Evolutionary conservation across 2,888 invertebrate species (phyloP), one percentile per base, ranked within the genome.

Genomic region (Drosophila anceps): DNA sequence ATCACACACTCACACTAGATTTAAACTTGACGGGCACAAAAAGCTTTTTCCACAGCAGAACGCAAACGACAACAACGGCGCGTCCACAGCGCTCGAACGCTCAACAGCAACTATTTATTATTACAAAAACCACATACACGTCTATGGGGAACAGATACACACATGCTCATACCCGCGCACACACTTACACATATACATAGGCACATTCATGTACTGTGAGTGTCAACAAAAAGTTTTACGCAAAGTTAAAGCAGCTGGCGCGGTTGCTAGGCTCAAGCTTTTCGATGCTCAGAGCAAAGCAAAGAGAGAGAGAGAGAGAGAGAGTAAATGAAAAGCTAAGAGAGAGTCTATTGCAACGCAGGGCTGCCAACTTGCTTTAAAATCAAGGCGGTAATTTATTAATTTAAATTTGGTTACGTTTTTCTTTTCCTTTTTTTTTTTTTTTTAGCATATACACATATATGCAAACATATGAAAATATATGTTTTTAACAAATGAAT

Each of bases 31-130:
- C 65, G 58, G 70, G 33, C 59, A 71, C 44, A 69, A 69, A 74
- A 60, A 59, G 59, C 59, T 68, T 63, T 73, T 68, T 33, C 24
- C 54, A 69, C 55, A 50, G 18, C 31, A 31, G 15, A 54, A 53
- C 68, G 43, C 31, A 53, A 58, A 43, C 58, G 63, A 66, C 54
- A 54, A 59, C 61, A 59, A 59, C 64, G 66, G 41, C 70, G 73
- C 81, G 85, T 73, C 82, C 81, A 69, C 61, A 73, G 69, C 76
- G 76, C 68, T 73, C 53, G 65, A 76, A 79, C 79, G 76, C 85
- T 87, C 76, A 66, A 41, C 73, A 72, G 64, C 78, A 87, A 89
- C 89, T 84, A 82, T 82, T 77, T 69, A 39, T 72, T 59, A 72
- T 81, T 72, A 84, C 86, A 85, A 73, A 78, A 55, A 57, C 27